Evolutionary conservation across 2,113 vertebrate species (phyloP).

Genomic region (Mirza zaza): DNA sequence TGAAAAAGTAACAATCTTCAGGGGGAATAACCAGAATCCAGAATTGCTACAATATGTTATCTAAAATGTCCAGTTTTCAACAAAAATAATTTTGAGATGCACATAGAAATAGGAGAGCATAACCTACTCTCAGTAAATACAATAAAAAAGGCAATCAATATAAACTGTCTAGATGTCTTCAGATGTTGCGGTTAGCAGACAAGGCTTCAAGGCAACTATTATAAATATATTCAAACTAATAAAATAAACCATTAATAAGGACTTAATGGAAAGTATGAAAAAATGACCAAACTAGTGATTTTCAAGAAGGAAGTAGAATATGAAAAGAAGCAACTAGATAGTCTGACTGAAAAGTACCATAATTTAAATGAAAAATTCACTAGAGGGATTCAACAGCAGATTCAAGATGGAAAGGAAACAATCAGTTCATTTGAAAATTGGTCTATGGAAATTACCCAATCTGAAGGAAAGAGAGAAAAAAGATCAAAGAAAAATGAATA

Average conservation of each 20-base stretch:
- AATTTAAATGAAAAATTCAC: conserved; percentile 14
- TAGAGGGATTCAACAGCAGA: not conserved
- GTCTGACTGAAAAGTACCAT: not conserved
- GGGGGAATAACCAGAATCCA: not conserved
- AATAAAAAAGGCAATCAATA: not conserved
- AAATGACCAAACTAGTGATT: conserved; percentile 14
- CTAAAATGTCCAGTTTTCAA: not conserved
- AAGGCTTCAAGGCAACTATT: conserved; percentile 6
- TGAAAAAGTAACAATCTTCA: not conserved
- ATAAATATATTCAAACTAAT: not conserved
- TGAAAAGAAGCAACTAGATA: conserved; percentile 7
- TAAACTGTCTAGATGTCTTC: not conserved
- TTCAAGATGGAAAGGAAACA: not conserved
- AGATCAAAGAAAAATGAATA: conserved; percentile 15
- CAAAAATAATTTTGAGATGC: not conserved
- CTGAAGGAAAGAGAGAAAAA: not conserved
- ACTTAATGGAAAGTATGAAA: not conserved
- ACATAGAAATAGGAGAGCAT: not conserved
- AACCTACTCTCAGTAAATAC: not conserved
- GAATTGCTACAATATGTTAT: not conserved
- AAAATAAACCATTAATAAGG: not conserved
- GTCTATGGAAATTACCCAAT: not conserved
- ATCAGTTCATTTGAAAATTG: not conserved
- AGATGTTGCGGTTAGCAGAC: conserved; percentile 6
- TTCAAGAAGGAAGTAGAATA: conserved; percentile 3